phyloP scores from a whole-genome alignment of 2,113 vertebrate species.

The Ailurus styani region DNA sequence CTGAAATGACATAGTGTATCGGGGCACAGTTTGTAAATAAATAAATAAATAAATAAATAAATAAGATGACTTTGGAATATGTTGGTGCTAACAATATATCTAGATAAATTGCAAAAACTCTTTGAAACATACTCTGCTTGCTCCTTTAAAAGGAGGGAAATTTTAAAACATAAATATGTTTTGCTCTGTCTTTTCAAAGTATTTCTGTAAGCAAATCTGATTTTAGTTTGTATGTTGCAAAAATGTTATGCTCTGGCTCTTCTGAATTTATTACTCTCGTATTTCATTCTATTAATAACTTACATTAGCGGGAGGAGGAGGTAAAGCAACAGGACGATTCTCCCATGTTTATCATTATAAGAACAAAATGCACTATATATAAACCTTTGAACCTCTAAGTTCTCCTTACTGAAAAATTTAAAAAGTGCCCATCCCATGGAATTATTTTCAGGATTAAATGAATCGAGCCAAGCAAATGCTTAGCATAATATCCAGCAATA shows the following conservation, averaged over 20 bases:
- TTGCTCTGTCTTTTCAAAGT: neutral
- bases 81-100: neutral
- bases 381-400: neutral
- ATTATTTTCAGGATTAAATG: neutral
- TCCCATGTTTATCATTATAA: neutral
- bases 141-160: neutral
- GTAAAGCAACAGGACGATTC: neutral
- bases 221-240: neutral
- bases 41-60: neutral
- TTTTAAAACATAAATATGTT: neutral
- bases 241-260: neutral
- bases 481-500: neutral
- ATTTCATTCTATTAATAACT: neutral
- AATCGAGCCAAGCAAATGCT: neutral
- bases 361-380: neutral
- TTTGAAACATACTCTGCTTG: neutral
- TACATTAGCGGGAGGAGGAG: neutral
- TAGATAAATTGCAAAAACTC: neutral
- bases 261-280: neutral
- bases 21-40: neutral
- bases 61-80: neutral
- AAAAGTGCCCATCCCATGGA: neutral
- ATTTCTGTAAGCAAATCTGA: neutral
- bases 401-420: neutral
- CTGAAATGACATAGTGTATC: neutral